Evolutionary conservation across 2,113 vertebrate species (phyloP), one percentile per base, ranked within the genome.

Genomic region (Menura novaehollandiae): DNA sequence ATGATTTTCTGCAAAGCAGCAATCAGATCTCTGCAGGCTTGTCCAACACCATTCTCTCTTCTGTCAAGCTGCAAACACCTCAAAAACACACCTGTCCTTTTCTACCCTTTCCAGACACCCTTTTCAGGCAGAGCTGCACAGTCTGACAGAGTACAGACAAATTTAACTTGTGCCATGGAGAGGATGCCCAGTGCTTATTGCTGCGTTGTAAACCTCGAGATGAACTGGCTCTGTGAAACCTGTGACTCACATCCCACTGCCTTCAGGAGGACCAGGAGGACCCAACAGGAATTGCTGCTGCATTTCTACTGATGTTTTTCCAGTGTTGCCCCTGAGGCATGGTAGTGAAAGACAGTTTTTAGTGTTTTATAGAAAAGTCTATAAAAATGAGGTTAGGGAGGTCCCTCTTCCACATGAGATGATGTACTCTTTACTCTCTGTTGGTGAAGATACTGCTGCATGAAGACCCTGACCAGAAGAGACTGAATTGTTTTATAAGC

Each of bases 261-360:
- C 39, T 80, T 49, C 6, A 6, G 12, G 24, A 69, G 22, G 44
- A 52, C 3, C 8, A 15, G 46, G 15, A 85, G 19, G 58, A 68
- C 8, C 13, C 17, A 13, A 16, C 5, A 43, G 35, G 35, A 56
- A 76, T 39, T 32, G 10, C 35, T 59, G 30, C 66, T 55, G 37
- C 28, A 7, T 32, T 81, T 85, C 64, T 89, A 23, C 26, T 66
- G 49, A n/a, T 26, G 19, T 51, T 72, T 75, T 68, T 52, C 35
- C 30, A 20, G 6, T 6, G 2, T 10, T 35, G 23, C 33, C 43
- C 69, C 56, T 1, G 1, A 60, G 64, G 21, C 41, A 13, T 0
- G 1, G n/a, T 9, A 39, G 5, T 9, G 13, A 85, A 83, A 32
- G 67, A 28, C 14, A 33, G 23, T 2, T 74, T 47, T 77, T 26